These are phyloP conservation scores for Crotalus tigris DNA, from an alignment of 2,113 vertebrate genomes.

Conservation along the genomic window DNA sequence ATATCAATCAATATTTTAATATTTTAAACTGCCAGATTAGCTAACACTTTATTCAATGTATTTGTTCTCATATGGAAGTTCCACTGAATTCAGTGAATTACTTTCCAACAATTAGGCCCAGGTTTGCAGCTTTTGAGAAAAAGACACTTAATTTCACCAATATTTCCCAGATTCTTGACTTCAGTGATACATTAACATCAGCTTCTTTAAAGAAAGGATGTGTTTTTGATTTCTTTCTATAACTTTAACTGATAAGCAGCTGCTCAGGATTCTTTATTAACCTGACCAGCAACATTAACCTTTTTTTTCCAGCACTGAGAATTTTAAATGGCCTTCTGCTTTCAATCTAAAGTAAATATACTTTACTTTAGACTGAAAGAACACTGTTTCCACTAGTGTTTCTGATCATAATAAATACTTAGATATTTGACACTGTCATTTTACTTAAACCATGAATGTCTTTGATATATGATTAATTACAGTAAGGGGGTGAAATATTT, in stretches of 20 bases:
- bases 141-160: neutral
- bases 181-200: constrained; percentile 6
- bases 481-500: neutral
- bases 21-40: neutral
- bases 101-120: neutral
- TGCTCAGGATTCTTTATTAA: constrained; percentile 2
- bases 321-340: neutral
- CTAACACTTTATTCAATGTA: neutral
- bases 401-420: neutral
- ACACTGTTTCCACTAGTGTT: neutral
- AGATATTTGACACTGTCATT: neutral
- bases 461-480: neutral
- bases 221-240: neutral
- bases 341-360: neutral
- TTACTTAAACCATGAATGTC: neutral
- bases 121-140: neutral
- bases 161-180: neutral
- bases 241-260: neutral
- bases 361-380: too few species aligned
- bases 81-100: neutral
- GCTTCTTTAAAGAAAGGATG: neutral
- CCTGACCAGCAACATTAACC: neutral
- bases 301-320: neutral
- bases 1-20: neutral
- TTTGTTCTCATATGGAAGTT: neutral